Base-by-base conservation (phyloP, 2,888 invertebrate species). In the Pyrrhosoma nymphula region DNA sequence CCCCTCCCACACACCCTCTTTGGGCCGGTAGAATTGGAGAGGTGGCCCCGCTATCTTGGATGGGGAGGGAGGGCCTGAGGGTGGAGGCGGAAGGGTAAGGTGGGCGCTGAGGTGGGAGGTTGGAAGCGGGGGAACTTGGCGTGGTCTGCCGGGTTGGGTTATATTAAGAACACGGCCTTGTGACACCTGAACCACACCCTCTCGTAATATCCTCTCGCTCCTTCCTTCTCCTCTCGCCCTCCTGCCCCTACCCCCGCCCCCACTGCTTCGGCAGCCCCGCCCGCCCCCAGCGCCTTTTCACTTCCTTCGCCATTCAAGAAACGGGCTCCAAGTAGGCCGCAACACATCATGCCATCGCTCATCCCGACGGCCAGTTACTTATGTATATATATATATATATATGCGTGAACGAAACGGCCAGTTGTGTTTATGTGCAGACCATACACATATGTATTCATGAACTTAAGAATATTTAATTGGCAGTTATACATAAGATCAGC, bases 161-260 rank as follows among this genome's bases (percentile, higher is more conserved):
- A 75, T 93, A 93, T 75, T 91, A 91, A 91, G 93, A 93, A 93
- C 26, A 55, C 89, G 89, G 89, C 89, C 89, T 89, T 56, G 89
- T 47, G 93, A 93, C 93, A 93, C 69, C 93, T 47, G 93, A 75
- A n/a, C 93, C 93, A 93, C 93, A 69, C 93, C 93, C 93, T 93
- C 93, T 47, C 39, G 63, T 69, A 93, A 93, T 93, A 93, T 39
- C 93, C 39, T 69, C 23, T 35, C 16, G n/a, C n/a, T 56, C 93
- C 47, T n/a, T 23, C 63, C 93, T 35, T 69, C 35, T 0, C 93
- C 39, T 69, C 23, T 3, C n/a, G 26, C 26, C n/a, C 14, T 8
- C 47, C 47, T 47, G 20, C 88, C 39, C 23, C 82, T 8, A 35
- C 30, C 88, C 89, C 10, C 30, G 12, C 60, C 16, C 60, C 16